Evolutionary conservation across 2,113 vertebrate species (phyloP).

Genomic region (Ovis aries): DNA sequence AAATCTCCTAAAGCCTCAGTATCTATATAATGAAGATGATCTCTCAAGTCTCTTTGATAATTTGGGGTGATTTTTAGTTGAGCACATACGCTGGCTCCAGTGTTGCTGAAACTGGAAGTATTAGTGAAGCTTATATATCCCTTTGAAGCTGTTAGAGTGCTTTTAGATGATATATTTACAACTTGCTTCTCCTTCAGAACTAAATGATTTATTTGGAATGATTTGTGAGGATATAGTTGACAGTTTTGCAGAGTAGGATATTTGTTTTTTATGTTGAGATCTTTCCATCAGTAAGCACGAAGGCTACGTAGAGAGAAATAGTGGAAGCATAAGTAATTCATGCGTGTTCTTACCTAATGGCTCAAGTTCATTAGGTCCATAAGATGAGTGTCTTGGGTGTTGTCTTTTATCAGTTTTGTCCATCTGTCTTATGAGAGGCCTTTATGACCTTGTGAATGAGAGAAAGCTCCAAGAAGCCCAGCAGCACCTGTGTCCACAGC

Average conservation of each 20-base stretch:
- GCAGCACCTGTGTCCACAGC: background rate
- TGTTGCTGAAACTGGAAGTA: background rate
- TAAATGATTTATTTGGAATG: background rate
- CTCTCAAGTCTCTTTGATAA: background rate
- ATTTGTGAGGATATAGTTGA: background rate
- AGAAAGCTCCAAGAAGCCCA: background rate
- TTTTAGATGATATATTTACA: background rate
- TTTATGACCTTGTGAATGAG: background rate
- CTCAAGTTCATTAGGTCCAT: background rate
- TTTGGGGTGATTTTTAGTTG: background rate
- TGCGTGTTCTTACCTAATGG: background rate
- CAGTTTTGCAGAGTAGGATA: background rate
- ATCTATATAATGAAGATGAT: background rate
- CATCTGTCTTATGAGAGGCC: background rate
- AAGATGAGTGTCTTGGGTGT: background rate
- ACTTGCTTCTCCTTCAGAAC: conserved; percentile 4
- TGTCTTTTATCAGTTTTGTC: background rate
- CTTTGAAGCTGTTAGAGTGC: background rate
- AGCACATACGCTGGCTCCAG: background rate
- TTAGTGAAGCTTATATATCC: background rate
- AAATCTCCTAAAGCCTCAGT: background rate
- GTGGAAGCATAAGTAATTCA: background rate
- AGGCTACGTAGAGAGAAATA: background rate
- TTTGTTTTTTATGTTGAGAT: background rate
- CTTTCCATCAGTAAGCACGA: background rate